phyloP scores from a whole-genome alignment of 2,797 vertebrate genomes.

The Austrolebias charrua region DNA sequence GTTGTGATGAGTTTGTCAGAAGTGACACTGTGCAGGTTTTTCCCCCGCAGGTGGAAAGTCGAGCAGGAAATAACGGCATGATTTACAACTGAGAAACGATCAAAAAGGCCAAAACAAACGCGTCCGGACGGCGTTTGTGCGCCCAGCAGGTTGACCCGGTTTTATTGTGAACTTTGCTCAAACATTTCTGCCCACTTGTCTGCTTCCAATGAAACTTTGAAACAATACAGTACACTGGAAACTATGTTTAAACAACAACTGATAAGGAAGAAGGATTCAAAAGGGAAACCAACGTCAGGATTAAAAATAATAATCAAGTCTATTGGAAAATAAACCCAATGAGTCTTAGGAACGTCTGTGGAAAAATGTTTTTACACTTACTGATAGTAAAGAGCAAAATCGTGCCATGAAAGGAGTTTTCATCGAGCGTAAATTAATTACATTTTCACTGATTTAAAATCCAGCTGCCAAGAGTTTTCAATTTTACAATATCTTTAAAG shows the following conservation, averaged over 20 bases:
- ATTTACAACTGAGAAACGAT: constrained; percentile 37
- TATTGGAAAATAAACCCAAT: too few relatives aligned
- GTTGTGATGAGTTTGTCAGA: constrained; percentile 8
- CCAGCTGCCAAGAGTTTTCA: too few relatives aligned
- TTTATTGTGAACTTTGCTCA: constrained; percentile 2
- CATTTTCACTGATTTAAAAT: too few relatives aligned
- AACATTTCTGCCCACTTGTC: constrained; percentile 31
- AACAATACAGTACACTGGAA: constrained; percentile 5
- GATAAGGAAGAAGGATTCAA: background rate
- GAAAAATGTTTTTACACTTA: too few relatives aligned
- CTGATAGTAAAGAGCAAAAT: too few relatives aligned
- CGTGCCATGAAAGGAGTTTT: too few relatives aligned
- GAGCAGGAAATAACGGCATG: constrained; percentile 35
- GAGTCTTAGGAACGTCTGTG: too few relatives aligned
- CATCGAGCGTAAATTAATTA: too few relatives aligned
- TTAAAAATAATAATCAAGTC: too few relatives aligned
- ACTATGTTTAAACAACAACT: background rate
- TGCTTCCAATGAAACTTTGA: constrained; percentile 12
- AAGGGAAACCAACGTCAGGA: too few relatives aligned
- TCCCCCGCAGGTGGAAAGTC: background rate
- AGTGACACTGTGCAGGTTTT: background rate
- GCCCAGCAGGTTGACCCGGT: constrained; percentile 19
- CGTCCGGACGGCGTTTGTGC: constrained; percentile 31
- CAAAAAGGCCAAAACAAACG: constrained; percentile 40
- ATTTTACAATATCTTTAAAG: too few relatives aligned